Evolutionary conservation across 2,888 invertebrate species (phyloP), one percentile per base, ranked within the genome.

Genomic region (Ommatoiulus sabulosus): DNA sequence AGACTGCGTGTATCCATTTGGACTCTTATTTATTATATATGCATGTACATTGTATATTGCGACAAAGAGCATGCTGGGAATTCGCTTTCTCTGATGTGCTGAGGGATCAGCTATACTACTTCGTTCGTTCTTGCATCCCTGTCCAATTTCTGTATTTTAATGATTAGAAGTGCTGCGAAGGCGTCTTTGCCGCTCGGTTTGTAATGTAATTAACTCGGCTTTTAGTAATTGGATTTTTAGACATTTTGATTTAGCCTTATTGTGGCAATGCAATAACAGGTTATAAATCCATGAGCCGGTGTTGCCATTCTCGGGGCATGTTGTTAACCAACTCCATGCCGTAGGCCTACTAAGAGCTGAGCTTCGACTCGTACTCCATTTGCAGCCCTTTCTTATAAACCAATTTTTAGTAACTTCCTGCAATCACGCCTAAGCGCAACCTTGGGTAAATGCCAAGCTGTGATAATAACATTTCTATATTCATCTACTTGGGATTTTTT

Each of bases 261-360:
- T 63, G 63, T 63, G n/a, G 63, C 63, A 63, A 63, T 63, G 63
- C 63, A 63, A 63, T 63, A 63, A 63, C 20, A 63, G 63, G 63
- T 63, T 63, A 63, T 63, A 63, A 63, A 63, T 63, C 63, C 63
- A 63, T 63, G 63, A 20, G 63, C 63, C 4, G 8, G 6, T 17
- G 20, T 20, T 63, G 63, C 63, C 5, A 17, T 63, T 20, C 63
- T 63, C n/a, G 63, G 57, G 4, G 20, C 63, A 63, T 63, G 63
- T 63, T 57, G 57, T 57, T 57, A 57, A 57, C 57, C 57, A 17
- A 17, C 17, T 0, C 17, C 57, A 63, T n/a, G n/a, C n/a, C n/a
- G n/a, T n/a, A n/a, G n/a, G n/a, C n/a, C 17, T 4, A 17, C 6
- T n/a, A 15, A 7, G 63, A 63, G 63, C 20, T 63, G 20, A 17